Evolutionary conservation across 1,140 invertebrate species (phyloP).

Genomic region (Plectus sambesii): DNA sequence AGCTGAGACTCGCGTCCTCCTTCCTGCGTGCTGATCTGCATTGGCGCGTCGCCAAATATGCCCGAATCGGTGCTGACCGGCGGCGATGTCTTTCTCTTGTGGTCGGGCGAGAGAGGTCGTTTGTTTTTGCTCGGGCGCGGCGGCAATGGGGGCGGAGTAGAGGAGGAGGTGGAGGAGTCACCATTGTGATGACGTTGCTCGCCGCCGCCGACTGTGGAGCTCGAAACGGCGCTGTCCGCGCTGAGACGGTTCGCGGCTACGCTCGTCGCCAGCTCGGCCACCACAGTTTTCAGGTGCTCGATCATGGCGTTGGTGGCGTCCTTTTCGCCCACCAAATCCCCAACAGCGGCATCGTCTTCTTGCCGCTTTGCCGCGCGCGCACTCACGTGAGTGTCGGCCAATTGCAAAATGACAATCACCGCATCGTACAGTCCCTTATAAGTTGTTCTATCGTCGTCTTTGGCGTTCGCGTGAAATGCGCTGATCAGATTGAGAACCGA

Average conservation of each 20-base stretch:
- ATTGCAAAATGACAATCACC: conserved; percentile 9
- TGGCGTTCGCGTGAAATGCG: not conserved
- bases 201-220: no score
- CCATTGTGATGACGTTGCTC: no score
- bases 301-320: no score
- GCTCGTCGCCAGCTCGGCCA: no score
- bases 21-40: conserved; percentile 8
- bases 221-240: no score
- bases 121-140: no score
- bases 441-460: conserved; percentile 9
- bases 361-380: conserved; percentile 1
- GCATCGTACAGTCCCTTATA: conserved; percentile 12
- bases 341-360: not conserved
- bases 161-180: no score
- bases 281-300: no score
- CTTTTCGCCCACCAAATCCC: no score
- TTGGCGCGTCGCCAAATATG: not conserved
- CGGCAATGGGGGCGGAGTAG: no score
- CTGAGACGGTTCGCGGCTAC: no score
- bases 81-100: conserved; percentile 5
- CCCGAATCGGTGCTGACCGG: conserved; percentile 1
- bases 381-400: conserved; percentile 4
- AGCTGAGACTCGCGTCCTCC: conserved; percentile 16
- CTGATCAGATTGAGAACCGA: conserved; percentile 12
- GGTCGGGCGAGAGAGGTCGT: not conserved